Evolutionary conservation across 2,797 vertebrate species (phyloP), one percentile per base, ranked within the genome.

Genomic region (Ataeniobius toweri): DNA sequence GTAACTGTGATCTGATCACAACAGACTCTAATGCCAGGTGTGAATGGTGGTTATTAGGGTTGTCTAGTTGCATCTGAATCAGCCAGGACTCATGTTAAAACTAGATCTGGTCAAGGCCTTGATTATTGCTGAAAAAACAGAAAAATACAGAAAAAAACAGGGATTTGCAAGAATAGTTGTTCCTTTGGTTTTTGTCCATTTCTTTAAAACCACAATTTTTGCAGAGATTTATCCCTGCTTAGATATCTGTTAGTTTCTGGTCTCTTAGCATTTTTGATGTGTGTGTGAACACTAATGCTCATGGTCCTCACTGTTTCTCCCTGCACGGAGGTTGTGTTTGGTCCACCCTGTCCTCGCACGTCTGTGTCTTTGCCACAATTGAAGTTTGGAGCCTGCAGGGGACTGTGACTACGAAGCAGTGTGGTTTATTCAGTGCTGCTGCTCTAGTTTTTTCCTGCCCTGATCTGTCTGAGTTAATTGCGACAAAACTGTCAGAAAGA

Each of bases 391-490:
- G 82, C 84, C 89, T 76, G 84, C 63, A 16, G 53, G 56, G 80
- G 61, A 83, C 63, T 68, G 74, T 80, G 85, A 81, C 79, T 88
- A 76, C 76, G 83, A 84, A 71, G 70, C 74, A 28, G 84, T 55
- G 14, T 78, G 80, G 81, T 76, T 87, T 75, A 73, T 81, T 75
- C 86, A 55, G 75, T 55, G 69, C 74, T 78, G 79, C 86, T 86
- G 90, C 88, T 93, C 92, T 71, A 91, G 75, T 90, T 92, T 84
- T 91, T 83, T 89, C 84, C 81, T 88, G 89, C 92, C 88, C 78
- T 89, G 89, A 91, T 90, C 90, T 88, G 89, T 92, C 92, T 5
- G 1, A 89, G 76, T 90, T 91, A 84, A 93, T 94, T 85, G 93
- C 10, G 68, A 78, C 82, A 76, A 83, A 83, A 88, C 88, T 90